These are phyloP conservation scores for Marisa cornuarietis DNA, from an alignment of 1,140 invertebrate genomes.

Conservation along the genomic window DNA sequence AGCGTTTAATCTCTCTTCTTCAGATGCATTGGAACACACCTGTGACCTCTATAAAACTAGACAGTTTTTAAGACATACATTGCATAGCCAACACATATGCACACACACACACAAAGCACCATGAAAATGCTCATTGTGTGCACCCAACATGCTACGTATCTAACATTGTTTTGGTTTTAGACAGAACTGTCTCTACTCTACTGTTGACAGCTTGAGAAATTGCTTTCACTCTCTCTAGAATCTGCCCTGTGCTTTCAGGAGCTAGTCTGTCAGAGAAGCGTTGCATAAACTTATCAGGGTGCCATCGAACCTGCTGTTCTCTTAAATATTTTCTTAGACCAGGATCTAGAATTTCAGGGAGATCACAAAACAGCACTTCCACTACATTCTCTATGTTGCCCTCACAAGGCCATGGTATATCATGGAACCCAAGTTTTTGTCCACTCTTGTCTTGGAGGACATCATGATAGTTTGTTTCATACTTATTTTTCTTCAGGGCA, in stretches of 20 bases:
- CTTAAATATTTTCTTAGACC: slow-evolving; percentile 50
- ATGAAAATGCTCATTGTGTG: too few relatives aligned
- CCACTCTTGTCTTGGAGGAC: slow-evolving; percentile 18
- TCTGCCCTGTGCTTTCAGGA: slow-evolving; percentile 40
- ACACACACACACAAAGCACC: too few relatives aligned
- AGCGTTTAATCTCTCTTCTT: too few relatives aligned
- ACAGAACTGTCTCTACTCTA: slow-evolving; percentile 8
- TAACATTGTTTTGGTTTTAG: background rate
- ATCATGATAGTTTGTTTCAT: slow-evolving; percentile 36
- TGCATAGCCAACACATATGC: too few relatives aligned
- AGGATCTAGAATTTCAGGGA: slow-evolving; percentile 21
- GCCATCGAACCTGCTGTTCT: slow-evolving; percentile 56
- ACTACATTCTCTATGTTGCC: slow-evolving; percentile 30
- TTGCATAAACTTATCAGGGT: slow-evolving; percentile 61
- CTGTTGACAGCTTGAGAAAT: slow-evolving; percentile 56
- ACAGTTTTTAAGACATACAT: too few relatives aligned
- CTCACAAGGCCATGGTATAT: slow-evolving; percentile 56
- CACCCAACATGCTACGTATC: too few relatives aligned
- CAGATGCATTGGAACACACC: too few relatives aligned
- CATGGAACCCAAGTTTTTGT: slow-evolving; percentile 34
- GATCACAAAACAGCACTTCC: slow-evolving; percentile 46
- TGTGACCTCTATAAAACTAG: too few relatives aligned
- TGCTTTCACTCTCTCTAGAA: slow-evolving; percentile 53
- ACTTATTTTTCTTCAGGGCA: slow-evolving; percentile 33
- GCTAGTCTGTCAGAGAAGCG: slow-evolving; percentile 47